Percentiles rank a stretch among this genome's conserved stretches.
Conservation (phyloP, 1,140 invertebrate species). For the Drosophila fuyamai region DNA sequence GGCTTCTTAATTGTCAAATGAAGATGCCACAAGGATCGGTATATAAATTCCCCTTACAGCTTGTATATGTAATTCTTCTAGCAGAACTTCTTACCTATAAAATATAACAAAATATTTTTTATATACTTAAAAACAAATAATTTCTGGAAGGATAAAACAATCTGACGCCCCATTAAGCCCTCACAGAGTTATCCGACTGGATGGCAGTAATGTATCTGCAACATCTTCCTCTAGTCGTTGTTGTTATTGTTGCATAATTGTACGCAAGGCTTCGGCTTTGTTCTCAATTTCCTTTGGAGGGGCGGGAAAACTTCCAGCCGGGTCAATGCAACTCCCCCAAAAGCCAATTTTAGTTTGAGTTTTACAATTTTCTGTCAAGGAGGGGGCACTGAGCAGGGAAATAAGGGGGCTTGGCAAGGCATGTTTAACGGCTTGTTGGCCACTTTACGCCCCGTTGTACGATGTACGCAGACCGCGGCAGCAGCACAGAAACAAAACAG, state of each 20-base stretch:
- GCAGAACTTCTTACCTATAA: no score
- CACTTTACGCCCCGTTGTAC: conserved; percentile 69
- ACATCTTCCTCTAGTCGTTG: conserved; percentile 13
- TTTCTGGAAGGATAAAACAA: background rate
- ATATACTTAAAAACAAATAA: background rate
- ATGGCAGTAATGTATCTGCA: conserved; percentile 24
- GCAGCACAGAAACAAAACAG: conserved; percentile 9
- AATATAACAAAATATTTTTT: background rate
- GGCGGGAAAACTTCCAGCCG: background rate
- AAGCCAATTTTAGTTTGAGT: conserved; percentile 44
- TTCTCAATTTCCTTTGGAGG: background rate
- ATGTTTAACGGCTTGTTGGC: conserved; percentile 77
- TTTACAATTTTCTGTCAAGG: conserved; percentile 15
- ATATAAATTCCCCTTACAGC: no score
- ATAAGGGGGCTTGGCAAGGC: conserved; percentile 23
- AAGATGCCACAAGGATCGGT: no score
- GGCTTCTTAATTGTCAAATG: no score
- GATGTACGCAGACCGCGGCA: conserved; percentile 10
- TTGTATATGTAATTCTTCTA: no score
- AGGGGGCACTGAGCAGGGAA: background rate
- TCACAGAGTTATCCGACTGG: background rate
- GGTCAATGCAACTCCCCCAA: background rate
- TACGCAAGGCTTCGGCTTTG: conserved; percentile 14
- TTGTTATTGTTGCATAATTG: conserved; percentile 37
- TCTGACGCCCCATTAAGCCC: background rate